These are phyloP conservation scores for Brachyistius frenatus DNA, from an alignment of 2,113 vertebrate genomes.

Conservation along the genomic window DNA sequence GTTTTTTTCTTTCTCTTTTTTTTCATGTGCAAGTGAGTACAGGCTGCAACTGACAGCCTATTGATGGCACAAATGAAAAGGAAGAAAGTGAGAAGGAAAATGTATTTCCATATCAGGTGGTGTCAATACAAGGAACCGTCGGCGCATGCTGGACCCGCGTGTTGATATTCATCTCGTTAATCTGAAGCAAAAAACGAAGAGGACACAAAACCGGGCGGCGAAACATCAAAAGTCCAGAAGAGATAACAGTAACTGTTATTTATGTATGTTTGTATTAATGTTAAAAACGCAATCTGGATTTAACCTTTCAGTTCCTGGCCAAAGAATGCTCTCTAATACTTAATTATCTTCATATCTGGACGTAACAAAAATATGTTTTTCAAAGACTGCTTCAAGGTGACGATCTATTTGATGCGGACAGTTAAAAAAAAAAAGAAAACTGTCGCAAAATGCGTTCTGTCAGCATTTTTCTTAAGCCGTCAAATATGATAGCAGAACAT, in stretches of 20 bases:
- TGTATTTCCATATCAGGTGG: slow-evolving; percentile 46
- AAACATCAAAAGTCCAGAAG: background rate
- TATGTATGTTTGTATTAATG: background rate
- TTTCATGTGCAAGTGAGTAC: slow-evolving; percentile 33
- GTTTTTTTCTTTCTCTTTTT: slow-evolving; percentile 13
- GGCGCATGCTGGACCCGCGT: background rate
- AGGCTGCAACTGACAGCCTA: slow-evolving; percentile 49
- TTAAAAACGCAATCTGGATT: background rate
- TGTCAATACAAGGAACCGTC: slow-evolving; percentile 12
- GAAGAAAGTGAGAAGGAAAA: slow-evolving; percentile 23
- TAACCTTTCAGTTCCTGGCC: background rate
- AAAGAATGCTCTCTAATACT: background rate
- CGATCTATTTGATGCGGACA: background rate
- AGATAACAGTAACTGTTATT: background rate
- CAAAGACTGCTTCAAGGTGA: no score
- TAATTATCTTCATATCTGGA: background rate
- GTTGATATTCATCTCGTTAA: slow-evolving; percentile 3
- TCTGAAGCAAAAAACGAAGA: background rate
- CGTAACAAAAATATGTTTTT: no score
- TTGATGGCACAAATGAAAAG: slow-evolving; percentile 53
- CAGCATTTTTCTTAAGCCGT: background rate
- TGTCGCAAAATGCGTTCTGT: background rate
- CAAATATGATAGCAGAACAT: background rate
- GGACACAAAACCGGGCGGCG: background rate
- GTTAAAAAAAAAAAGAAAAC: background rate